Base-by-base conservation (phyloP, 1,140 invertebrate species). In the Saxidomus purpurata region DNA sequence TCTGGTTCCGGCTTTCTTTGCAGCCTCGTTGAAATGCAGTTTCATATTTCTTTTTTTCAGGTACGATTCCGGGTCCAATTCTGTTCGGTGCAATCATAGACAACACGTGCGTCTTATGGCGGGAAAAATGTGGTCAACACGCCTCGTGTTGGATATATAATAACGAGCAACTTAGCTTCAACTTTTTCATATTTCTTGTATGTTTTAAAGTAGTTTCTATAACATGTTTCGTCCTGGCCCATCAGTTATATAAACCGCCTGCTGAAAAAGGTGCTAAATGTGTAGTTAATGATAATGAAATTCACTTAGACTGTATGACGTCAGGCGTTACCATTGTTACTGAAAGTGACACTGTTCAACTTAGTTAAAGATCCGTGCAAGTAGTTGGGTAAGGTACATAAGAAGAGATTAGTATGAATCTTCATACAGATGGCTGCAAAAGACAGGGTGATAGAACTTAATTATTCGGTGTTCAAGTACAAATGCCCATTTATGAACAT, bases 121-220 rank as follows among this genome's bases (percentile, higher is more conserved):
- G 94, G 86, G 91, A 94, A 80, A 92, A 91, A 17, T 96, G 95
- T 79, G 91, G 89, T 4, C 80, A 94, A 43, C 92, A 88, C 13
- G 94, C 95, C 4, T 94, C 94, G 17, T 95, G 95, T 87, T 95
- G 94, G 95, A 71, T 95, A 9, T 95, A 95, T 82, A 94, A 95
- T 91, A 89, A 91, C 17, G 91, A 94, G 31, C 92, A 92, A 71
- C 92, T 95, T 25, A 87, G 95, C 47, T 61, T 85, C 9, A 87
- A 85, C 61, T 77, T 90, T 59, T 89, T 90, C 49, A 43, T 90
- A n/a, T 43, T 92, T 19, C 43, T 77, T 17, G 40, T 88, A 1
- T 43, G 69, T 31, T 55, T 91, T 11, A 90, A 91, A 74, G 25
- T 90, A 13, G 43, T 61, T 28, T 84, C 92, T 28, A 81, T 76